These are phyloP conservation scores for Petrocephalus microphthalmus DNA, from an alignment of 2,113 vertebrate species.

Conservation along the genomic window DNA sequence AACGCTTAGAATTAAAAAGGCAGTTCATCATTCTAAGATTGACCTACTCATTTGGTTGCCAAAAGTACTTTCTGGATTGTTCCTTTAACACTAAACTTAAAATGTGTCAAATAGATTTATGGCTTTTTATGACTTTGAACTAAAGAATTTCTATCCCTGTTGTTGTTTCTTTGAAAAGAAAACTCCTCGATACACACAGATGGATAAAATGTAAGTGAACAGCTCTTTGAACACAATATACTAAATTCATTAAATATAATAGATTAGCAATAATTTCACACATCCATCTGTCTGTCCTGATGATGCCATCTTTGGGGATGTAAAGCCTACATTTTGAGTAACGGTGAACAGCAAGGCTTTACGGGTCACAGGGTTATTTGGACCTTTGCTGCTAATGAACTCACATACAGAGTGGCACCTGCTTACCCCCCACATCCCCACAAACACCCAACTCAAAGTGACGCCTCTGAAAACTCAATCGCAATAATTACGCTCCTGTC, in stretches of 20 bases:
- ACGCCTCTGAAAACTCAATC: background rate
- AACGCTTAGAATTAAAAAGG: background rate
- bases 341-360: background rate
- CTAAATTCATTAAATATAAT: background rate
- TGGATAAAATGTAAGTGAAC: background rate
- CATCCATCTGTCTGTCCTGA: no score
- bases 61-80: background rate
- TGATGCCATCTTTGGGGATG: background rate
- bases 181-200: background rate
- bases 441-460: background rate
- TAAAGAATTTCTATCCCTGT: background rate
- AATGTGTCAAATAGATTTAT: background rate
- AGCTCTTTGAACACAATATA: background rate
- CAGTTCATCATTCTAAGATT: background rate
- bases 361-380: background rate
- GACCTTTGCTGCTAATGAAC: background rate
- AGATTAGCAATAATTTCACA: background rate
- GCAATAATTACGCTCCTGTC: slow-evolving; percentile 24
- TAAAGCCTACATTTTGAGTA: background rate
- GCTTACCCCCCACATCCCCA: background rate
- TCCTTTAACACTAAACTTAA: background rate
- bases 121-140: background rate
- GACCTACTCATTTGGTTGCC: background rate
- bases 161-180: background rate
- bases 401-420: slow-evolving; percentile 5